Evolutionary conservation across 1,140 invertebrate species (phyloP).

Genomic region (Meteorus sp.): DNA sequence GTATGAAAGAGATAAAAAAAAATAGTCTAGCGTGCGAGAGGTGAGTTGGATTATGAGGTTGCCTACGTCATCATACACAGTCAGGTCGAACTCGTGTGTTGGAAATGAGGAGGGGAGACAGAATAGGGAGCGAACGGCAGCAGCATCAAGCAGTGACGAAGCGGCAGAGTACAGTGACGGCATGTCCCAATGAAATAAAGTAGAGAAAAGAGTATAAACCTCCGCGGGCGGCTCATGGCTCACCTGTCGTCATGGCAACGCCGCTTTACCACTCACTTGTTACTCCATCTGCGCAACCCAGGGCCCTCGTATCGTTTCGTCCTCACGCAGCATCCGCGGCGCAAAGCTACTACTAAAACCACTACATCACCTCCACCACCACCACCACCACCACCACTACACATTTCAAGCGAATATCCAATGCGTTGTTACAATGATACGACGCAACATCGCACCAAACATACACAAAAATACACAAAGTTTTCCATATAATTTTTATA

Average conservation of each 20-base stretch:
- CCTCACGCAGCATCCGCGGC: slow-evolving; percentile 51
- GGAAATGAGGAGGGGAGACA: slow-evolving; percentile 8
- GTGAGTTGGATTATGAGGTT: slow-evolving; percentile 11
- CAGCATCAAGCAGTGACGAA: not conserved
- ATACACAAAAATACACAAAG: too few relatives aligned
- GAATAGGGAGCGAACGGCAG: not conserved
- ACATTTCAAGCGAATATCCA: too few relatives aligned
- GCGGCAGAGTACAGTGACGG: not conserved
- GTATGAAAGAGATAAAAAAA: too few relatives aligned
- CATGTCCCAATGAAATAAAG: slow-evolving; percentile 6
- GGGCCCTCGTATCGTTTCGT: slow-evolving; percentile 32
- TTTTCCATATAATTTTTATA: too few relatives aligned
- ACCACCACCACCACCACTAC: too few relatives aligned
- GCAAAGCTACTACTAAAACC: slow-evolving; percentile 39
- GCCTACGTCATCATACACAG: slow-evolving; percentile 16
- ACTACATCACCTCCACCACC: slow-evolving; percentile 42
- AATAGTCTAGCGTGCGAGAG: too few relatives aligned
- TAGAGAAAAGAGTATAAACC: slow-evolving; percentile 8
- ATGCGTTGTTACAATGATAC: too few relatives aligned
- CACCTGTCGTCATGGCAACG: slow-evolving; percentile 60
- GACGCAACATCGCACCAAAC: too few relatives aligned
- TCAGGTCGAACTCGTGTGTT: not conserved
- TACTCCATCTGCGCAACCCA: slow-evolving; percentile 54
- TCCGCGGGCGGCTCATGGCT: slow-evolving; percentile 44
- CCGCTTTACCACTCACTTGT: slow-evolving; percentile 59